These are phyloP conservation scores for Pimephales promelas DNA, from an alignment of 2,113 vertebrate genomes.

Conservation along the genomic window DNA sequence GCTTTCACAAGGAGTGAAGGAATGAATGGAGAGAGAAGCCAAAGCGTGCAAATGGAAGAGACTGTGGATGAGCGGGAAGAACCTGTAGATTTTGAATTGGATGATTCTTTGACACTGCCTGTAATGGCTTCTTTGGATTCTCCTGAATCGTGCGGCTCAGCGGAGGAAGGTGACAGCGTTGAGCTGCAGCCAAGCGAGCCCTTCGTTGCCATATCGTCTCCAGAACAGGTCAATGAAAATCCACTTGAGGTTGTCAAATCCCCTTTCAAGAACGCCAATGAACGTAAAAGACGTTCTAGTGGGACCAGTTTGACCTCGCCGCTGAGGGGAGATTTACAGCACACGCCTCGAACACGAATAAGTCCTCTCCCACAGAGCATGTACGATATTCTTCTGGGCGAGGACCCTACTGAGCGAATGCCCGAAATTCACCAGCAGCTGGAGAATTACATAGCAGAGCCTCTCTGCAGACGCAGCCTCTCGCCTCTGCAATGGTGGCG, in stretches of 20 bases:
- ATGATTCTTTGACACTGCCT: conserved; percentile 48
- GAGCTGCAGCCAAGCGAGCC: conserved; percentile 57
- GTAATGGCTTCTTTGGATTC: conserved; percentile 56
- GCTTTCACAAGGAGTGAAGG: conserved; percentile 42
- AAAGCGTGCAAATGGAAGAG: conserved; percentile 34
- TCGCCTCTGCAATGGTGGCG: conserved; percentile 73
- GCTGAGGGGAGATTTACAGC: conserved; percentile 14
- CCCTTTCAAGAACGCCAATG: conserved; percentile 6
- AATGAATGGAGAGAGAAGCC: conserved; percentile 20
- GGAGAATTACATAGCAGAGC: conserved; percentile 75
- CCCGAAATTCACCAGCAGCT: conserved; percentile 73
- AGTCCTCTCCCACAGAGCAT: conserved; percentile 56
- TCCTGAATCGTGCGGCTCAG: conserved; percentile 58
- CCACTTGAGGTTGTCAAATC: conserved; percentile 30
- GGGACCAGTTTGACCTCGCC: conserved; percentile 21
- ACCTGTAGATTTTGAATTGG: conserved; percentile 38
- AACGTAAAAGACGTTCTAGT: conserved; percentile 19
- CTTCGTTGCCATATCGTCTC: neutral
- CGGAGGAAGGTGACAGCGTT: conserved; percentile 57
- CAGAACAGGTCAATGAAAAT: conserved; percentile 36
- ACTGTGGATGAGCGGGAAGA: conserved; percentile 27
- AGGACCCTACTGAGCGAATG: conserved; percentile 70
- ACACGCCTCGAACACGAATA: conserved; percentile 4
- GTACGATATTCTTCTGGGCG: conserved; percentile 73
- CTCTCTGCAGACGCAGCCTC: conserved; percentile 69